Evolutionary conservation across 2,888 invertebrate species (phyloP).

Genomic region (Mythimna impura): DNA sequence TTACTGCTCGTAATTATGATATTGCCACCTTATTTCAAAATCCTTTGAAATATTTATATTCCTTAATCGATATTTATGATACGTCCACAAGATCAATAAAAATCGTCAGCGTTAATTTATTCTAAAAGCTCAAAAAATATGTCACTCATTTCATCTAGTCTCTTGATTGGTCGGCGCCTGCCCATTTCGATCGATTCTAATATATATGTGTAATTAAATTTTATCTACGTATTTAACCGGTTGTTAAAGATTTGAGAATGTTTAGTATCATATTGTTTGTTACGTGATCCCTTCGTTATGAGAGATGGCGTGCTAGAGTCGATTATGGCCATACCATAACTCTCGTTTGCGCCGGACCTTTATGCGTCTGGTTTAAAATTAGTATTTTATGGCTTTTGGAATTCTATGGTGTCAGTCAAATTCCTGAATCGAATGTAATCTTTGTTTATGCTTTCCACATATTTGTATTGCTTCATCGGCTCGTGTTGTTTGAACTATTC

Average conservation of each 20-base stretch:
- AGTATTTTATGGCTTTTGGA: constrained; percentile 71
- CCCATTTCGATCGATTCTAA: constrained; percentile 58
- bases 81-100: constrained; percentile 39
- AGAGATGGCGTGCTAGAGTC: constrained; percentile 73
- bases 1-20: constrained; percentile 10
- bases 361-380: constrained; percentile 74
- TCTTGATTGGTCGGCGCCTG: constrained; percentile 63
- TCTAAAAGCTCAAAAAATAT: constrained; percentile 50
- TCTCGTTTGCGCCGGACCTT: constrained; percentile 72
- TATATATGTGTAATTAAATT: constrained; percentile 58
- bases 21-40: constrained; percentile 28
- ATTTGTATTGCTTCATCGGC: constrained; percentile 38
- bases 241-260: constrained; percentile 56
- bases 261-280: constrained; percentile 61
- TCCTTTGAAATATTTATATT: constrained; percentile 29
- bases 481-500: not conserved
- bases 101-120: constrained; percentile 50
- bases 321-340: constrained; percentile 71
- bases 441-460: constrained; percentile 50
- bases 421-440: constrained; percentile 54
- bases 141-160: constrained; percentile 54
- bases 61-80: constrained; percentile 23
- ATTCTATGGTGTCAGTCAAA: constrained; percentile 65
- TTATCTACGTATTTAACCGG: constrained; percentile 63
- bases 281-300: constrained; percentile 69